Evolutionary conservation across 1,140 invertebrate genomes (phyloP).

Genomic region (Drosophila busckii): DNA sequence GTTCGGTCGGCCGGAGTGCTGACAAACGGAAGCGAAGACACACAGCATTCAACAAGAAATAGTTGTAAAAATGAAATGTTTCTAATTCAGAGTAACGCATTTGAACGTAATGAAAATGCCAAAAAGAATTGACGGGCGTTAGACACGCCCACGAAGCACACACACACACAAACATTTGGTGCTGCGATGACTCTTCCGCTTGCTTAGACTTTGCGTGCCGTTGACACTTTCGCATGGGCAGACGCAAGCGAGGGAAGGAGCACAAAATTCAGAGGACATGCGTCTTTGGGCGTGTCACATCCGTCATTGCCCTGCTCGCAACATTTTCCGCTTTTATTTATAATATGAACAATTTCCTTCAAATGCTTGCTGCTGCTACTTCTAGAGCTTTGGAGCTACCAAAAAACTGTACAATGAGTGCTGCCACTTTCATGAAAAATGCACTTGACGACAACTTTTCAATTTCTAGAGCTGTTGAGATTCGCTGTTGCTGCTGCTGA

Average conservation of each 20-base stretch:
- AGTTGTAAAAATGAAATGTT: conserved; percentile 55
- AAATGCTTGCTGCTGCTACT: conserved; percentile 18
- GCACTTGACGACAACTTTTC: conserved; percentile 69
- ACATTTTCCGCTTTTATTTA: conserved; percentile 73
- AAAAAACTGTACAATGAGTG: conserved; percentile 36
- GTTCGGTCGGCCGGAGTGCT: background rate
- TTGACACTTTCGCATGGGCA: conserved; percentile 55
- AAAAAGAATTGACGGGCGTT: conserved; percentile 45
- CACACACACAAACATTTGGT: conserved; percentile 6
- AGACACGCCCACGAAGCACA: conserved; percentile 22
- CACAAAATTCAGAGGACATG: conserved; percentile 49
- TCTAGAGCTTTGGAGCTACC: conserved; percentile 39
- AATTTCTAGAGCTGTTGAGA: conserved; percentile 49
- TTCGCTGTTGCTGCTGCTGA: conserved; percentile 29
- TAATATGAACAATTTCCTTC: conserved; percentile 74
- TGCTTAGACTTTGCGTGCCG: conserved; percentile 22
- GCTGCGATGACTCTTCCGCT: conserved; percentile 61
- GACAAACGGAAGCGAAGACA: conserved; percentile 17
- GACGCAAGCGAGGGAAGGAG: conserved; percentile 21
- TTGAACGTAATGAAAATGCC: conserved; percentile 69
- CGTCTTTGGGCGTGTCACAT: conserved; percentile 55
- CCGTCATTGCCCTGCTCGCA: conserved; percentile 65
- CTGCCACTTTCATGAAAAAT: conserved; percentile 70
- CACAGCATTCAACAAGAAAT: conserved; percentile 28
- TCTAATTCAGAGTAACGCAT: conserved; percentile 68